A percentile compares a stretch with the other conserved stretches of the same genome.
Conservation (phyloP, 1,140 invertebrate species). For the Ridgeia piscesae region DNA sequence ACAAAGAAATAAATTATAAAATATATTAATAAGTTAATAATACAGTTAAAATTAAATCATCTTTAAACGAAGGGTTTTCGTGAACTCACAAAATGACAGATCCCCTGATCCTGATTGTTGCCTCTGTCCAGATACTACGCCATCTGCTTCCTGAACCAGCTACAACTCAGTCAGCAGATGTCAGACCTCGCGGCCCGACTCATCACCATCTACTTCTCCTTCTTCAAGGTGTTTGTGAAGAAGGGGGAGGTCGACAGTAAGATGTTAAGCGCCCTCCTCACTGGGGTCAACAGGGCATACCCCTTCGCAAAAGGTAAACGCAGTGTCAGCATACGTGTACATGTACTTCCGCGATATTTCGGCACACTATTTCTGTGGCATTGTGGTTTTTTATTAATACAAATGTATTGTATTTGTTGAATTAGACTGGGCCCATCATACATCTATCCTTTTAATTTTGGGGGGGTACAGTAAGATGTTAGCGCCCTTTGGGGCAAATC, state of each 20-base stretch:
- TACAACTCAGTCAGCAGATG: slow-evolving; percentile 70
- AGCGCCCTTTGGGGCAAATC: no score
- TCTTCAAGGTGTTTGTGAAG: slow-evolving; percentile 77
- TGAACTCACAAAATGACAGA: no score
- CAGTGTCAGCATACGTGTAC: not conserved
- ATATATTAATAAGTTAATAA: no score
- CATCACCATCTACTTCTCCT: slow-evolving; percentile 90
- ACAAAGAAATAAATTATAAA: no score
- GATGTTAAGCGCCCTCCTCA: slow-evolving; percentile 87
- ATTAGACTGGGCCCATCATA: no score
- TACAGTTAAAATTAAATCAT: no score
- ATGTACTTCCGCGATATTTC: not conserved
- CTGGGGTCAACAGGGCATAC: slow-evolving; percentile 85
- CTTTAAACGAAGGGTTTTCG: no score
- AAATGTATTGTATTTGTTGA: no score
- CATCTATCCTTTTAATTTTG: no score
- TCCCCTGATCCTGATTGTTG: not conserved
- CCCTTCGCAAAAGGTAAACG: slow-evolving; percentile 69
- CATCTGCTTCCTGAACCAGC: slow-evolving; percentile 85
- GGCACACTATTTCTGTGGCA: no score
- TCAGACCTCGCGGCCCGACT: slow-evolving; percentile 80
- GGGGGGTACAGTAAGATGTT: no score
- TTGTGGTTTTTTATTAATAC: no score
- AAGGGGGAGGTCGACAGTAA: slow-evolving; percentile 81
- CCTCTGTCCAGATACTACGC: slow-evolving; percentile 73